Evolutionary conservation across 2,888 invertebrate genomes (phyloP), one percentile per base, ranked within the genome.

Genomic region (Chrysodeixis includens): DNA sequence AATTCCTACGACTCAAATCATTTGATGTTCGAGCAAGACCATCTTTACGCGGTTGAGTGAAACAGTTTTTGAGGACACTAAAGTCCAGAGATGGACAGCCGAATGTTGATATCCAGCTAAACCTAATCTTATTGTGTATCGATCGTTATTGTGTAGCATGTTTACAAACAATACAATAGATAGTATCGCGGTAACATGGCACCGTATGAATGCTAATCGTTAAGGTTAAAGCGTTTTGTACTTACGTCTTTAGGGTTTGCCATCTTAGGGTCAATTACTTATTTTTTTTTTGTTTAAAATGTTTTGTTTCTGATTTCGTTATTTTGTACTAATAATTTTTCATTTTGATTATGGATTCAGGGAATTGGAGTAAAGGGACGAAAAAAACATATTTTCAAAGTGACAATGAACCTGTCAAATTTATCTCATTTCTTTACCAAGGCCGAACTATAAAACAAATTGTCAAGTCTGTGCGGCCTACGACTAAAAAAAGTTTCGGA

Each of bases 161-260:
- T n/a, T n/a, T n/a, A n/a, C n/a, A n/a, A n/a, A n/a, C n/a, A n/a
- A n/a, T n/a, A n/a, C n/a, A n/a, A n/a, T n/a, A n/a, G n/a, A n/a
- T n/a, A n/a, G n/a, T n/a, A n/a, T n/a, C n/a, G n/a, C n/a, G n/a
- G n/a, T n/a, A n/a, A n/a, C n/a, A n/a, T n/a, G n/a, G n/a, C n/a
- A n/a, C n/a, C n/a, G n/a, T n/a, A n/a, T n/a, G n/a, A n/a, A n/a
- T n/a, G n/a, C n/a, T n/a, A n/a, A n/a, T 56, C 10, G 14, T 22
- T 26, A 22, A 10, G 10, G 10, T 4, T 35, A 10, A 10, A 4
- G 8, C 20, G 20, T 20, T 18, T 20, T 2, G 46, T 49, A 49
- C 46, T 78, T 55, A 74, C 73, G 52, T 74, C 73, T 62, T 78
- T 74, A 14, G 75, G 59, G 56, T 69, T 58, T 18, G n/a, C 30